phyloP scores from a whole-genome alignment of 2,113 vertebrate genomes.

The Trinectes maculatus region DNA sequence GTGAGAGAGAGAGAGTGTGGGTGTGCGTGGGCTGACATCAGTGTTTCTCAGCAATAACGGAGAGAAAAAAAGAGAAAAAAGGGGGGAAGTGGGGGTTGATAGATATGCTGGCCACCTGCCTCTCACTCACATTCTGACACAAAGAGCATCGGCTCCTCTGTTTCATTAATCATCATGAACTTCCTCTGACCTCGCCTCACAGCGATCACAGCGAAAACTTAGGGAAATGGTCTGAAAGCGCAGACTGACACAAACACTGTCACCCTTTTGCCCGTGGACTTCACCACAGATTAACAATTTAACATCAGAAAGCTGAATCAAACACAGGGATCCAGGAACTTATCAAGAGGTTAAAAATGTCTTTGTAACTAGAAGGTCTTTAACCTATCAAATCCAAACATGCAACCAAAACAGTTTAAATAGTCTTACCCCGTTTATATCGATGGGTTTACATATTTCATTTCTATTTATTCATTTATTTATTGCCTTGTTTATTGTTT shows the following conservation, averaged over 20 bases:
- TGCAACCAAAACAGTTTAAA: too few relatives aligned
- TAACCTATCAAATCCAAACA: too few relatives aligned
- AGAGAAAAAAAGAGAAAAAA: constrained; percentile 16
- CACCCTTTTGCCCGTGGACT: too few relatives aligned
- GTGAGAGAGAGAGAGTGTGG: constrained; percentile 8
- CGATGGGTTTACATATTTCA: too few relatives aligned
- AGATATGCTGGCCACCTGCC: constrained; percentile 65
- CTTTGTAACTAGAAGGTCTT: background rate
- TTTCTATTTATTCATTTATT: too few relatives aligned
- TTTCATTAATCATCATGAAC: constrained; percentile 68
- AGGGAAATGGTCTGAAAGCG: constrained; percentile 14
- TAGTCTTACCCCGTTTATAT: too few relatives aligned
- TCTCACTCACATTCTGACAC: constrained; percentile 72
- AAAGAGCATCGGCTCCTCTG: constrained; percentile 57
- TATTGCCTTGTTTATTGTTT: too few relatives aligned
- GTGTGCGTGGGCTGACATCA: constrained; percentile 33
- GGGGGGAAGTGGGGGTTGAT: constrained; percentile 50
- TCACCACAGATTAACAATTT: too few relatives aligned
- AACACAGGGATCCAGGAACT: too few relatives aligned
- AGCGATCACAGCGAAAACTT: constrained; percentile 49
- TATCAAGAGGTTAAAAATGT: too few relatives aligned
- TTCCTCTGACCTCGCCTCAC: constrained; percentile 63
- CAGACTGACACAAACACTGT: constrained; percentile 2
- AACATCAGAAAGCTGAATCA: too few relatives aligned
- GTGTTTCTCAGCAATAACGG: constrained; percentile 63